A percentile compares a stretch with the other conserved stretches of the same genome.
These are phyloP conservation scores for Microcebus murinus DNA, from an alignment of 2,113 vertebrate species.

Conservation along the genomic window DNA sequence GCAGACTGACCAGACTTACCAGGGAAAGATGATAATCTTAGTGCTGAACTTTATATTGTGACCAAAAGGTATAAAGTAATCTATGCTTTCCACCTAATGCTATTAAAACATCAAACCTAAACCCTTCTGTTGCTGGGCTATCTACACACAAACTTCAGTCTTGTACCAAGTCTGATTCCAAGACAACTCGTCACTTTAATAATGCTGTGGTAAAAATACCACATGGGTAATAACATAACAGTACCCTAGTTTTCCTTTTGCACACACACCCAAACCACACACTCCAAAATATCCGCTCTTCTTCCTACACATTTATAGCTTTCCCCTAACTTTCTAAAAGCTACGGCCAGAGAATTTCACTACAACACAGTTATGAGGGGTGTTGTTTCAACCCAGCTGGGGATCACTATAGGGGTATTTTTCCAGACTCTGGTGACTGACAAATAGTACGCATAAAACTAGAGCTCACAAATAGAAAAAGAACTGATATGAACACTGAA, in stretches of 20 bases:
- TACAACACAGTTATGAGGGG: neutral
- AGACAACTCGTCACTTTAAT: neutral
- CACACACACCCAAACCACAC: conserved; percentile 18
- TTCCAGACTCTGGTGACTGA: neutral
- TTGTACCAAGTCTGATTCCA: neutral
- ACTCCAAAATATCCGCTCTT: neutral
- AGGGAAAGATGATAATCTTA: neutral
- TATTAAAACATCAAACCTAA: neutral
- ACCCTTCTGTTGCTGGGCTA: neutral
- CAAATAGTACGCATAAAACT: conserved; percentile 15
- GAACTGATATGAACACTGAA: neutral
- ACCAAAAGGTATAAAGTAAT: neutral
- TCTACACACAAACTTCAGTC: neutral
- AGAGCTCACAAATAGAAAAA: conserved; percentile 9
- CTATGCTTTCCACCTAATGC: neutral
- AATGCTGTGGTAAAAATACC: neutral
- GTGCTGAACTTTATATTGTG: neutral
- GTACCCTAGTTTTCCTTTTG: neutral
- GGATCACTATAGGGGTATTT: neutral
- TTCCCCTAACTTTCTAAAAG: neutral
- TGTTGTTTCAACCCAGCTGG: neutral
- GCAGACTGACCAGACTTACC: neutral
- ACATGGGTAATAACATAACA: neutral
- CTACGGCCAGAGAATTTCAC: neutral
- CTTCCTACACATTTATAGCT: neutral